Evolutionary conservation across 2,113 vertebrate genomes (phyloP).

Genomic region (Pungitius pungitius): DNA sequence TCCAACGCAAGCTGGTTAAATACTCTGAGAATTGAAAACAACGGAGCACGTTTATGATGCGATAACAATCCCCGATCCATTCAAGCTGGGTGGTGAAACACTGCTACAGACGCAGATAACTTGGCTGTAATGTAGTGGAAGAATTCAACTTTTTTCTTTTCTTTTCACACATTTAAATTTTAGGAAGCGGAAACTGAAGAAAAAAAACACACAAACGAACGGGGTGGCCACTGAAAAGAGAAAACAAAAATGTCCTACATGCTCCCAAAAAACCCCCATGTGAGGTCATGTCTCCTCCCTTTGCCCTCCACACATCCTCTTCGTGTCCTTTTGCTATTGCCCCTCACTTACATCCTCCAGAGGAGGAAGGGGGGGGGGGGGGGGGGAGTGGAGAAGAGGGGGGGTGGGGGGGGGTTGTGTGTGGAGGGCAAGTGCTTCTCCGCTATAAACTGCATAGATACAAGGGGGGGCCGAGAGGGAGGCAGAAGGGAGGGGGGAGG

Average conservation of each 20-base stretch:
- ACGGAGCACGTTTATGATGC: constrained; percentile 5
- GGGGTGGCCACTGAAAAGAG: not conserved
- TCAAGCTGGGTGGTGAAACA: not conserved
- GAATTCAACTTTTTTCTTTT: not conserved
- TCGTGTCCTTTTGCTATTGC: constrained; percentile 58
- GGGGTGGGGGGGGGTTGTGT: constrained; percentile 12
- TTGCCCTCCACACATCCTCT: constrained; percentile 57
- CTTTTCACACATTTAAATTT: not conserved
- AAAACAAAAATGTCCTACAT: constrained; percentile 19
- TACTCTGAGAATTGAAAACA: constrained; percentile 32
- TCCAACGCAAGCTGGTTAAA: constrained; percentile 38
- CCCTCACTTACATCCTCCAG: constrained; percentile 61
- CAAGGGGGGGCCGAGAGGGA: constrained; percentile 73
- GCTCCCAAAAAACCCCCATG: constrained; percentile 32
- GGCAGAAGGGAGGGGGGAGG: constrained; percentile 16
- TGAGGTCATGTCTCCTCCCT: constrained; percentile 50
- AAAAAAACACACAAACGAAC: constrained; percentile 6
- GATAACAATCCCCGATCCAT: constrained; percentile 1
- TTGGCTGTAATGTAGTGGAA: not conserved
- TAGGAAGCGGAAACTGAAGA: not conserved
- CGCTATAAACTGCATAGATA: constrained; percentile 85
- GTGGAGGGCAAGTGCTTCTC: constrained; percentile 65
- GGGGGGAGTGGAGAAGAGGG: constrained; percentile 4
- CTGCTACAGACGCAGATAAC: not conserved
- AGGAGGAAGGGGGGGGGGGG: constrained; percentile 28